Evolutionary conservation across 64 coral and sea anemone genomes (phyloP), one percentile per base, ranked within the genome.

Genomic region (Montipora efflorescens): DNA sequence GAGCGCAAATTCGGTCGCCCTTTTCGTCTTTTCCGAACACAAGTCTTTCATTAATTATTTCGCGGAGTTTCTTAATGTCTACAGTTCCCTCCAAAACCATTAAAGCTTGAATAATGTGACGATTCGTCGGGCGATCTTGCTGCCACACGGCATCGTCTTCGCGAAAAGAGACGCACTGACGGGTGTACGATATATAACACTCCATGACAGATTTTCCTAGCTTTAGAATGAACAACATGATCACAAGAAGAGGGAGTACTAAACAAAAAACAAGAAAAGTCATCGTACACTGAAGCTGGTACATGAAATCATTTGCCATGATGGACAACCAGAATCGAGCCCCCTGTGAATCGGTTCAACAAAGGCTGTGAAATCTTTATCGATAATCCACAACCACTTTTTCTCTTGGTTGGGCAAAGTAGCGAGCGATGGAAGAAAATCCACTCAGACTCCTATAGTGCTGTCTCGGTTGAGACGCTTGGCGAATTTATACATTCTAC

Each of bases 81-180:
- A 95, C 92, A 43, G 75, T 21, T 25, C 98, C 98, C 72, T 94
- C 95, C 5, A 99, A 15, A 5, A 99, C 72, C 95, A 99, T 94
- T 7, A 99, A 73, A 11, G 92, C 98, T 62, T 94, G 89, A 71
- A 99, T 96, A 62, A 99, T 96, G 75, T 99, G 98, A 49, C 95
- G 93, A 69, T 99, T 99, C 10, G 79, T 87, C n/a, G 95, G 74
- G 4, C 92, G 89, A 69, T 99, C 98, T 73, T 99, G 98, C 82
- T 96, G 92, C 98, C 98, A 99, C 6, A 99, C 98, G 8, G 92
- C 95, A 59, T 99, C 98, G 71, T 99, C 98, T 89, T 74, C 92
- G 19, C 78, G 79, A 18, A 99, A 61, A 46, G 93, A 67, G n/a
- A 93, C 77, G 25, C 93, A 89, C 1, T 92, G 91, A 45, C 82